A percentile compares a stretch with the other conserved stretches of the same genome.
phyloP scores from a whole-genome alignment of 2,113 vertebrate genomes.

The Poeciliopsis retropinna region DNA sequence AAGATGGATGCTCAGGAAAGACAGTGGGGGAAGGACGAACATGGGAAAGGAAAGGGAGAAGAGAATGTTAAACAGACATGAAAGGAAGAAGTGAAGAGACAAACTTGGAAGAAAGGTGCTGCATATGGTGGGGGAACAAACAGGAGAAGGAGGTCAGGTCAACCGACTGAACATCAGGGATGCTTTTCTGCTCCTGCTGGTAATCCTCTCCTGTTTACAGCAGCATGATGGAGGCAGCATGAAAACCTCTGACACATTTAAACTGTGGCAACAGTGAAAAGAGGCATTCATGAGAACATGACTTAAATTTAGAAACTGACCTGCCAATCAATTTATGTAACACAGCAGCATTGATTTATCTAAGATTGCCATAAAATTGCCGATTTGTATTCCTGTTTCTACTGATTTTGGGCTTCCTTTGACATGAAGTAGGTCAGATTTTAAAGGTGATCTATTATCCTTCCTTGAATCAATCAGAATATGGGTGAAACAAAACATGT shows the following conservation, averaged over 20 bases:
- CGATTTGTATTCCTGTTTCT: neutral
- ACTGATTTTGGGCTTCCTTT: neutral
- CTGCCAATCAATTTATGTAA: neutral
- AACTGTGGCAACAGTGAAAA: neutral
- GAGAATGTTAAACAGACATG: neutral
- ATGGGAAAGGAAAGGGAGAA: conserved; percentile 13
- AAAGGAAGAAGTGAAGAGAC: neutral
- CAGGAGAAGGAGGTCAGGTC: conserved; percentile 52
- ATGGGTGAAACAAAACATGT: too few relatives aligned
- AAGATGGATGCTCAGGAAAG: conserved; percentile 14
- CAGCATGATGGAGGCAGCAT: conserved; percentile 9
- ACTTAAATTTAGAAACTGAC: conserved; percentile 7
- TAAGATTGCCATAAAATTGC: neutral
- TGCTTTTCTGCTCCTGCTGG: conserved; percentile 27
- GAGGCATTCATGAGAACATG: neutral
- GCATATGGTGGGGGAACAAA: conserved; percentile 26
- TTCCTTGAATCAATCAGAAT: too few relatives aligned
- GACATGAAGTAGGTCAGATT: conserved; percentile 47
- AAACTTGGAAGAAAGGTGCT: neutral
- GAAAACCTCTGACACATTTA: conserved; percentile 16
- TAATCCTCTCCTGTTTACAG: conserved; percentile 43
- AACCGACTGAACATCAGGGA: conserved; percentile 37
- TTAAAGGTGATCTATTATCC: neutral
- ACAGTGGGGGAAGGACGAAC: neutral
- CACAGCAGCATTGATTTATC: neutral